These are phyloP conservation scores for Dicycla oo DNA, from an alignment of 2,888 invertebrate genomes.

Conservation along the genomic window DNA sequence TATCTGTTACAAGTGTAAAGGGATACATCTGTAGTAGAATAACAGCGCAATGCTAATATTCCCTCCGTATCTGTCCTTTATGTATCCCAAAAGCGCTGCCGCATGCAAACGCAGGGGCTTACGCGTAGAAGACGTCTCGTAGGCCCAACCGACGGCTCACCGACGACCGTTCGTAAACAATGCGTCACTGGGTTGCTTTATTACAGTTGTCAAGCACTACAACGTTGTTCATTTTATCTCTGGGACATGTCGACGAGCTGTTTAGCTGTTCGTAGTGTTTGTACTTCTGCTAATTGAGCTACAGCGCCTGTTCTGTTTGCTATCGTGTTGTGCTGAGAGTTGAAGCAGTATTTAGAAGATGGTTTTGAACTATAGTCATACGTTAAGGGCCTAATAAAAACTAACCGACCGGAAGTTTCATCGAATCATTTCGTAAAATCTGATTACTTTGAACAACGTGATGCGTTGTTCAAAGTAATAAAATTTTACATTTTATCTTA, in stretches of 20 bases:
- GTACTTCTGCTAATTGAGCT: constrained; percentile 60
- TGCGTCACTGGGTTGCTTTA: constrained; percentile 64
- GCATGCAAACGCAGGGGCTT: constrained; percentile 61
- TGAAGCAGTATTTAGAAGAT: constrained; percentile 4
- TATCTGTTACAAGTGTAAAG: constrained; percentile 51
- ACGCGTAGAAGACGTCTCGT: constrained; percentile 49
- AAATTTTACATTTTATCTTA: not conserved
- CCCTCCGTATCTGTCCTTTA: constrained; percentile 52
- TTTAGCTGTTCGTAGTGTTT: constrained; percentile 54
- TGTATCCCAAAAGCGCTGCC: constrained; percentile 52
- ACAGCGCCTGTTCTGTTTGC: constrained; percentile 37
- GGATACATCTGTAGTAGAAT: constrained; percentile 47
- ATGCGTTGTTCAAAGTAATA: too few species aligned
- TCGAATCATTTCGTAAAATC: not conserved
- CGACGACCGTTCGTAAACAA: constrained; percentile 65
- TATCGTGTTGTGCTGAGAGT: constrained; percentile 15
- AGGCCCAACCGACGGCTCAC: constrained; percentile 48
- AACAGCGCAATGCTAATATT: constrained; percentile 51
- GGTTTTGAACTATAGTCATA: not conserved
- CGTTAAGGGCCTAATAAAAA: not conserved
- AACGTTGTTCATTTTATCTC: constrained; percentile 68
- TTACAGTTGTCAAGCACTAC: constrained; percentile 68
- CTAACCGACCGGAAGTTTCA: not conserved
- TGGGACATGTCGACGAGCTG: constrained; percentile 63
- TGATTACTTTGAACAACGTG: not conserved